Percentiles rank a stretch among this genome's conserved stretches.
Conservation (phyloP, 2,113 vertebrate species). For the Nyctibius bracteatus region DNA sequence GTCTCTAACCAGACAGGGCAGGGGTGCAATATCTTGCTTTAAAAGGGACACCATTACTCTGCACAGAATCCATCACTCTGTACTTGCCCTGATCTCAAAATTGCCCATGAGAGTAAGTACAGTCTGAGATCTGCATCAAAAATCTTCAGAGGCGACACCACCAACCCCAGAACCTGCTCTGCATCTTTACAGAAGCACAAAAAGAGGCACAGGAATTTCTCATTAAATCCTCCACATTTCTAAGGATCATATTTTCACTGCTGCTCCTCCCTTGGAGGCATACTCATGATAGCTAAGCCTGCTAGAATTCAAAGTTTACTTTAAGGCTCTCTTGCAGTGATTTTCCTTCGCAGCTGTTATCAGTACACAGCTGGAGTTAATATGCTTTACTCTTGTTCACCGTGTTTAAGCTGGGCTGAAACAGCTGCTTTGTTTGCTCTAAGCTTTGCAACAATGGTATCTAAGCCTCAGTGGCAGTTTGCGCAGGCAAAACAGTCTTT, state of each 20-base stretch:
- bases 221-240: not conserved
- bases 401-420: constrained; percentile 35
- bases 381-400: constrained; percentile 20
- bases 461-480: constrained; percentile 1
- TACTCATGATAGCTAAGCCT: not conserved
- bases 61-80: not conserved
- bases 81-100: not conserved
- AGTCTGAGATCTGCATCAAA: not conserved
- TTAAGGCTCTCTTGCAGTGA: not conserved
- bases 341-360: constrained; percentile 38
- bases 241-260: not conserved
- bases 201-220: not conserved
- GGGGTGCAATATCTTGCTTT: not conserved
- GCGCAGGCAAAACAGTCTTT: not conserved
- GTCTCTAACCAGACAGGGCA: not conserved
- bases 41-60: not conserved
- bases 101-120: not conserved
- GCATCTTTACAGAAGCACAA: not conserved
- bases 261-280: not conserved
- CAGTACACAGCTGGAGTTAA: constrained; percentile 47
- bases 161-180: not conserved
- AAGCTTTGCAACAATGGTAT: constrained; percentile 20
- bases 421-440: constrained; percentile 41
- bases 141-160: not conserved
- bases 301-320: not conserved